Percentiles rank a stretch among this genome's conserved stretches.
Evolutionary conservation across 2,888 invertebrate genomes (phyloP).

Genomic region (Eupithecia subfuscata): DNA sequence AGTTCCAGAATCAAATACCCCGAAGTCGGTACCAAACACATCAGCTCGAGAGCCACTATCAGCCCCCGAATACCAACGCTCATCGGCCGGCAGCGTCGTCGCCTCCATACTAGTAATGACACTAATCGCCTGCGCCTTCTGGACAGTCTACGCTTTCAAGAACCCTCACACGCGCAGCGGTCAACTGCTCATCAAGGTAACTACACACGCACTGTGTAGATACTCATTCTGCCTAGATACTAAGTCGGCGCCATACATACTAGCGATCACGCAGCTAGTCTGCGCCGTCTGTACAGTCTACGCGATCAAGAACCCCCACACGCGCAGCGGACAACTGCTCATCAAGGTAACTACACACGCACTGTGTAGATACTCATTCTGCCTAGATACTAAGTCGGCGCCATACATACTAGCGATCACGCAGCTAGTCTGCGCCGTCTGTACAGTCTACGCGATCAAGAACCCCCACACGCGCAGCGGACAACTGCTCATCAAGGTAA

Average conservation of each 20-base stretch:
- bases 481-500: conserved; percentile 97
- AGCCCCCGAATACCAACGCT: conserved; percentile 44
- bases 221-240: no score
- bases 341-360: conserved; percentile 89
- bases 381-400: conserved; percentile 75
- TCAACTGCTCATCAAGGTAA: conserved; percentile 97
- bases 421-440: conserved; percentile 88
- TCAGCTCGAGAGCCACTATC: background rate
- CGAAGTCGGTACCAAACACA: background rate
- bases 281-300: conserved; percentile 93
- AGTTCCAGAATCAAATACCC: background rate
- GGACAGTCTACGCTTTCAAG: conserved; percentile 97
- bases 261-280: conserved; percentile 87
- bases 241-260: conserved; percentile 85
- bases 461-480: conserved; percentile 94
- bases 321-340: conserved; percentile 96
- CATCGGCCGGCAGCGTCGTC: conserved; percentile 75
- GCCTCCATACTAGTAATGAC: conserved; percentile 89
- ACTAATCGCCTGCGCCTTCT: conserved; percentile 88
- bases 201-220: background rate
- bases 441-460: conserved; percentile 97
- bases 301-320: conserved; percentile 94
- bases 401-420: conserved; percentile 86
- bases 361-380: no score
- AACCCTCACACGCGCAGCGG: conserved; percentile 98